Percentiles rank a stretch among this genome's conserved stretches.
phyloP scores from a whole-genome alignment of 2,888 invertebrate species.

The Nomada fabriciana region DNA sequence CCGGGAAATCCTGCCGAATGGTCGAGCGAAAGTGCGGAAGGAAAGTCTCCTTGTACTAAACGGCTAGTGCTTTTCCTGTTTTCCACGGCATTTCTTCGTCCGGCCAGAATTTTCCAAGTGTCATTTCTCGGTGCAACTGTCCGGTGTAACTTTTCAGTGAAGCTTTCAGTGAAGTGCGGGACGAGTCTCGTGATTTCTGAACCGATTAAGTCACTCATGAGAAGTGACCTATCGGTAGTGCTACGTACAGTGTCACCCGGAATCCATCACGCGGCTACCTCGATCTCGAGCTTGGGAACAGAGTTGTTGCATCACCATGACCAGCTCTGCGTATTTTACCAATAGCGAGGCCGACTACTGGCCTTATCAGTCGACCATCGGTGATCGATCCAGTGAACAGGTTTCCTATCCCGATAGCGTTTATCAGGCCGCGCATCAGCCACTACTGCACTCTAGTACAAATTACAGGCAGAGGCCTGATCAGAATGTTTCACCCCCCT shows the following conservation, averaged over 20 bases:
- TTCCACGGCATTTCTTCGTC: too few species aligned
- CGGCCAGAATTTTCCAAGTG: too few species aligned
- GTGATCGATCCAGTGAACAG: constrained; percentile 54
- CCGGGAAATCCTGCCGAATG: not conserved
- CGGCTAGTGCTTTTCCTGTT: too few species aligned
- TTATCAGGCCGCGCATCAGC: constrained; percentile 51
- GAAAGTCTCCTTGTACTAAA: not conserved
- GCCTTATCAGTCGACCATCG: constrained; percentile 68
- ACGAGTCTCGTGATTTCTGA: not conserved
- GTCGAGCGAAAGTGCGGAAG: not conserved
- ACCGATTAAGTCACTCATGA: constrained; percentile 3
- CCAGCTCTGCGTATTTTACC: constrained; percentile 72
- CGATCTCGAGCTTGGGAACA: not conserved
- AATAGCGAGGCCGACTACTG: constrained; percentile 71
- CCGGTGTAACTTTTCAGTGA: not conserved
- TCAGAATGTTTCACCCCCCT: constrained; percentile 25
- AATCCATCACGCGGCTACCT: not conserved
- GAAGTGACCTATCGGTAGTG: not conserved
- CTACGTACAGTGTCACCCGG: not conserved
- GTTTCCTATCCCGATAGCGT: constrained; percentile 38
- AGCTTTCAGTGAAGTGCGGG: not conserved
- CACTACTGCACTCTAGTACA: constrained; percentile 5
- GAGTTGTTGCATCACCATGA: constrained; percentile 60
- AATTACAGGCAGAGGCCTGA: not conserved
- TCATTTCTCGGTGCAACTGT: not conserved